Percentiles rank a stretch among this genome's conserved stretches.
phyloP scores from a whole-genome alignment of 2,888 invertebrate species.

The Phortica okadai region DNA sequence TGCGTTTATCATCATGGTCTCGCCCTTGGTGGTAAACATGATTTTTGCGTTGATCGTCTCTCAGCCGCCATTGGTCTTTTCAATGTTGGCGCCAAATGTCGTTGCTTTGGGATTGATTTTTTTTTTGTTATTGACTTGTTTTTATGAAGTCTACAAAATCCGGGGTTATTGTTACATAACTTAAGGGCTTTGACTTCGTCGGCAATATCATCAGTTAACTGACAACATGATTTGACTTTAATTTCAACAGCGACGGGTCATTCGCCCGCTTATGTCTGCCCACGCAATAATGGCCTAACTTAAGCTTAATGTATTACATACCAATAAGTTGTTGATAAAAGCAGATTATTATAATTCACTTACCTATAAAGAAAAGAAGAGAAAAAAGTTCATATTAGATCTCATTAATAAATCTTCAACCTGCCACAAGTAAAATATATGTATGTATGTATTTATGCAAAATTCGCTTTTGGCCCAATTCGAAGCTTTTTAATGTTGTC shows the following conservation, averaged over 20 bases:
- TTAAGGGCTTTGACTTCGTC: constrained; percentile 6
- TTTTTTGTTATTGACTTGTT: constrained; percentile 10
- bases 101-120: not conserved
- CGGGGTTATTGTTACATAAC: not conserved
- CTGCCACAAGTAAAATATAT: not conserved
- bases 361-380: constrained; percentile 54
- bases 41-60: no score
- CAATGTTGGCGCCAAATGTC: not conserved
- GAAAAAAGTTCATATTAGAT: constrained; percentile 11
- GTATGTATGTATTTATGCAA: not conserved
- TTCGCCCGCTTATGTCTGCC: not conserved
- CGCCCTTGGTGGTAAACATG: not conserved
- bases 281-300: not conserved
- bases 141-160: not conserved
- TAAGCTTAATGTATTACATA: constrained; percentile 38
- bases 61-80: no score
- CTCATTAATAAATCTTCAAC: not conserved
- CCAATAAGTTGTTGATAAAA: constrained; percentile 33
- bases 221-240: no score
- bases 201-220: no score
- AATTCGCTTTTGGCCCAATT: not conserved
- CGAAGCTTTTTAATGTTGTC: not conserved
- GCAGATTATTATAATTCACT: constrained; percentile 39
- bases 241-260: not conserved
- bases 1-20: constrained; percentile 1